These are phyloP conservation scores for Marisa cornuarietis DNA, from an alignment of 1,140 invertebrate species.

Conservation along the genomic window DNA sequence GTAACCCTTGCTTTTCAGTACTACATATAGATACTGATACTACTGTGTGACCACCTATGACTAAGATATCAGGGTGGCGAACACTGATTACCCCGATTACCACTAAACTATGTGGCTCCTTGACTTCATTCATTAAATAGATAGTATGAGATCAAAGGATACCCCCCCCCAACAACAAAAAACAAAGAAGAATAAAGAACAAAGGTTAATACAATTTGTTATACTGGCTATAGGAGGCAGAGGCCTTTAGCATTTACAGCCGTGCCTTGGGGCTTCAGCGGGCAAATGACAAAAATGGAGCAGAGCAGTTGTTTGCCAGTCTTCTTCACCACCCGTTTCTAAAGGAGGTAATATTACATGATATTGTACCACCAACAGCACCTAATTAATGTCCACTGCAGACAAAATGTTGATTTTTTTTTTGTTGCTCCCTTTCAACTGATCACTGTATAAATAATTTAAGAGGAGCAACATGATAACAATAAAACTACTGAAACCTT, in stretches of 20 bases:
- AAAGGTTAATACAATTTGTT: constrained; percentile 15
- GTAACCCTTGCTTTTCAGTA: neutral
- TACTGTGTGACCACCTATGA: neutral
- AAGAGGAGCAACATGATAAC: neutral
- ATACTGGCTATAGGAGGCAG: constrained; percentile 71
- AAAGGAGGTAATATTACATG: constrained; percentile 64
- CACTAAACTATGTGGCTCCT: neutral
- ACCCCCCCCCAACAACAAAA: neutral
- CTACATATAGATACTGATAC: neutral
- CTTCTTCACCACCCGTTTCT: constrained; percentile 74
- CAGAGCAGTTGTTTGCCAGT: constrained; percentile 73
- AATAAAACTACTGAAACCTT: neutral
- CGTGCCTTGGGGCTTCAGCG: constrained; percentile 73
- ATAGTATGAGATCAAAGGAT: neutral
- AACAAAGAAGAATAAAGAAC: neutral
- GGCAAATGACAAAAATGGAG: constrained; percentile 71
- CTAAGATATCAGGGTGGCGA: neutral
- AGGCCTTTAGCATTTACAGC: constrained; percentile 76
- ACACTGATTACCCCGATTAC: neutral
- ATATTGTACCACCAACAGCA: neutral
- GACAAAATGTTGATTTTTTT: no score
- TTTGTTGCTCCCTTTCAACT: no score
- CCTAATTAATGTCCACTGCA: no score
- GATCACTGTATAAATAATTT: neutral
- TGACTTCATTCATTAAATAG: neutral